phyloP scores from a whole-genome alignment of 2,888 invertebrate genomes.

The Eurytoma californica region DNA sequence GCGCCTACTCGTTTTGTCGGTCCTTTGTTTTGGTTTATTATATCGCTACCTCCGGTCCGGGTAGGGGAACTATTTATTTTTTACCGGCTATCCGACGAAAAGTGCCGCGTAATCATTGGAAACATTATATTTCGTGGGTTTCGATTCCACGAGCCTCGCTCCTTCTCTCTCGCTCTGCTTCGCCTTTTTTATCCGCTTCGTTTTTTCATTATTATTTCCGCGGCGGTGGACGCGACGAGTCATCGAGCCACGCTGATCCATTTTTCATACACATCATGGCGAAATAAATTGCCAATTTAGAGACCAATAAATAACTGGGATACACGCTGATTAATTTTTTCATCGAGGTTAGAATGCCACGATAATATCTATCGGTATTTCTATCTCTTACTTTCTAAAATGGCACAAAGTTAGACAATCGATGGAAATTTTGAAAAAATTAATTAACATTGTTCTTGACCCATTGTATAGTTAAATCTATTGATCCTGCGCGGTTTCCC shows the following conservation, averaged over 20 bases:
- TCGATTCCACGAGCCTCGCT: conserved; percentile 16
- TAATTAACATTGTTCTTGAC: too few species aligned
- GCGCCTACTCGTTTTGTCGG: conserved; percentile 32
- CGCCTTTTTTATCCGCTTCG: conserved; percentile 13
- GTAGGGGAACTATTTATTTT: conserved; percentile 48
- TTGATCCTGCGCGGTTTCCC: too few species aligned
- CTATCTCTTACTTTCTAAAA: too few species aligned
- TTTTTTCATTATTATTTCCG: conserved; percentile 23
- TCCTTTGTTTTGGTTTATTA: conserved; percentile 52
- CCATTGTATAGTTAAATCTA: too few species aligned
- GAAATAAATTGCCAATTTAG: conserved; percentile 34
- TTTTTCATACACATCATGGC: conserved; percentile 22
- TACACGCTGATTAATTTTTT: conserved; percentile 19
- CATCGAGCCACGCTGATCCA: conserved; percentile 13
- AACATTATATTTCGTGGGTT: conserved; percentile 54
- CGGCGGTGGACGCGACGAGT: not conserved
- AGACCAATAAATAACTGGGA: conserved; percentile 24
- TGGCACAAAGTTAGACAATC: too few species aligned
- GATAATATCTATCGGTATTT: too few species aligned
- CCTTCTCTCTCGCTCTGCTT: conserved; percentile 4
- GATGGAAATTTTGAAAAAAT: too few species aligned
- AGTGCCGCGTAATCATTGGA: conserved; percentile 54
- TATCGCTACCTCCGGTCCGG: conserved; percentile 11
- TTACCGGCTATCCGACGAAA: conserved; percentile 24
- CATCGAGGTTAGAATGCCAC: not conserved